Evolutionary conservation across 2,888 invertebrate species (phyloP), one percentile per base, ranked within the genome.

Genomic region (Schrankia costaestrigalis): DNA sequence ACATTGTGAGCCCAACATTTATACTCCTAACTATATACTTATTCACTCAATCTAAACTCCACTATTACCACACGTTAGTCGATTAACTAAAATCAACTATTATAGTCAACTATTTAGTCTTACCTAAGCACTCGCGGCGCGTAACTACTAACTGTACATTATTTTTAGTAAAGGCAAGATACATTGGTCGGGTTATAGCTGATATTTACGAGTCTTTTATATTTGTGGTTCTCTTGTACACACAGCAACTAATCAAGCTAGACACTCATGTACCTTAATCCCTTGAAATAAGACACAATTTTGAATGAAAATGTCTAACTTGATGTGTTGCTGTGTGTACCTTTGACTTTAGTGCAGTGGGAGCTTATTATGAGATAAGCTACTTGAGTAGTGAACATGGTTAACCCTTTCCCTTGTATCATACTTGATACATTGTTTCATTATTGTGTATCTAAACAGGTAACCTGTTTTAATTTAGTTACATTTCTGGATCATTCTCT

Each of bases 141-240:
- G 11, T 26, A 14, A 27, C 24, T 13, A 31, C 14, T 52, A 22
- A 9, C 45, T 42, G 26, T 54, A 60, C 55, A 63, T 55, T 60
- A 59, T 56, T 55, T 5, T 25, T 26, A 25, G 45, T 63, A 68
- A 71, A 69, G 83, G 83, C 83, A 84, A 84, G 83, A 83, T 65
- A 67, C 54, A 65, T 46, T 60, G 64, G 80, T 81, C 83, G 76
- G 65, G 70, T 80, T 44, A 74, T 81, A 83, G 84, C 84, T 83
- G 79, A 50, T 72, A 44, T 22, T 24, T 13, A 10, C 10, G 10
- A 22, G 10, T 17, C 3, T 17, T 17, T 3, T 17, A 17, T 17
- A 5, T 23, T 11, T 11, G 10, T 9, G 11, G 6, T 23, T n/a
- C n/a, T 2, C 10, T 3, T 18, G n/a, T n/a, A n/a, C n/a, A n/a